Evolutionary conservation across 2,888 invertebrate species (phyloP).

Genomic region (Pseudococcus longispinus): DNA sequence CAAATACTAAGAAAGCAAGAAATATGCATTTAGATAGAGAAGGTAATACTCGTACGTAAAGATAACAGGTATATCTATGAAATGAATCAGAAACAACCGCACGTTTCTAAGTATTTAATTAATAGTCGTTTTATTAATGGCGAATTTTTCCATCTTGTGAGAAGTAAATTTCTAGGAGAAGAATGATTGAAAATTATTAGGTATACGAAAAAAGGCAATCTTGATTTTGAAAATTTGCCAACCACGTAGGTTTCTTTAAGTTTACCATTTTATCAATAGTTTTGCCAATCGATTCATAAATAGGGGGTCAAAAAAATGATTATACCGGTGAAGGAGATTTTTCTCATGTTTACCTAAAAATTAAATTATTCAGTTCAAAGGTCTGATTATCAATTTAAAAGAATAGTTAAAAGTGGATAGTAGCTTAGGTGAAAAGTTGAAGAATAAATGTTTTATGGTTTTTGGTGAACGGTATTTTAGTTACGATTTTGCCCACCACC

Average conservation of each 20-base stretch:
- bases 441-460: too few relatives aligned
- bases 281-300: neutral
- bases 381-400: too few relatives aligned
- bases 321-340: too few relatives aligned
- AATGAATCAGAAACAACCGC: neutral
- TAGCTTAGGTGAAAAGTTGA: too few relatives aligned
- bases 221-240: neutral
- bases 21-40: neutral
- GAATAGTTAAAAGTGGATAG: too few relatives aligned
- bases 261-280: neutral
- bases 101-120: neutral
- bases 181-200: neutral
- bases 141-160: neutral
- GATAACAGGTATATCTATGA: too few relatives aligned
- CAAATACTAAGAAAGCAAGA: neutral
- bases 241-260: neutral
- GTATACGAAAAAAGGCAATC: neutral
- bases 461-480: too few relatives aligned
- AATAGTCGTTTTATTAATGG: neutral
- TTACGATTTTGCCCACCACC: too few relatives aligned
- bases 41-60: too few relatives aligned
- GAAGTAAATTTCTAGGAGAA: neutral
- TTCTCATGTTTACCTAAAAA: too few relatives aligned
- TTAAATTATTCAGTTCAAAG: too few relatives aligned
- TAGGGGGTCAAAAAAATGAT: neutral